Base-by-base conservation (phyloP, 2,113 vertebrate genomes). In the Rhabdomys dilectus region DNA sequence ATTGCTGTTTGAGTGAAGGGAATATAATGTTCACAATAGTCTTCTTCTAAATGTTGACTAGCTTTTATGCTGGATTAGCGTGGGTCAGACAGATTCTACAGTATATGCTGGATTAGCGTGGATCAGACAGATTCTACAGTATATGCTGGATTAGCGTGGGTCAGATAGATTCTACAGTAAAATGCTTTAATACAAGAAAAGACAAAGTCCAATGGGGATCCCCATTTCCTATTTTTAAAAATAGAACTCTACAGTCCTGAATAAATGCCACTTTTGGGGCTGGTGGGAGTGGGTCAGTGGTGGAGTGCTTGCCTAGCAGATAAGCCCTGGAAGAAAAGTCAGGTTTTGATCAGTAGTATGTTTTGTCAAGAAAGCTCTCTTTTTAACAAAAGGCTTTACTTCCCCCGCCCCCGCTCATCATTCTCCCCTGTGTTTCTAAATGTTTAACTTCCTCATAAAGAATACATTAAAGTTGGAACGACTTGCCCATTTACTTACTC, bases 401-500 rank as follows among this genome's bases (percentile, higher is more conserved):
- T 87, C 96, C 94, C 62, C 78, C 68, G n/a, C n/a, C 70, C 45
- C 10, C 75, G 21, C 36, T 31, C 48, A 21, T 94, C 70, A 97
- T 82, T 94, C 88, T 60, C 70, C 2, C 72, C n/a, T 72, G 16
- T 96, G 53, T 76, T 95, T 81, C 77, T 93, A 94, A 87, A 91
- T 91, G 70, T 82, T 76, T 85, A 66, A 91, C 76, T 89, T 82
- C 5, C 5, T 11, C 8, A 34, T 78, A 90, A 88, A 91, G 62
- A 94, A 78, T 58, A 58, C 31, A 53, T 82, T 75, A 73, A 76
- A 94, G 45, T 72, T 94, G 73, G 60, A 85, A 88, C 1, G 8
- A 68, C 39, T 70, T 91, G 29, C 17, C 53, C 87, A n/a, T 80
- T 95, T 70, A 94, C 51, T 84, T 62, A 89, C 70, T 89, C 64